Evolutionary conservation across 2,113 vertebrate species (phyloP).

Genomic region (Origma solitaria): DNA sequence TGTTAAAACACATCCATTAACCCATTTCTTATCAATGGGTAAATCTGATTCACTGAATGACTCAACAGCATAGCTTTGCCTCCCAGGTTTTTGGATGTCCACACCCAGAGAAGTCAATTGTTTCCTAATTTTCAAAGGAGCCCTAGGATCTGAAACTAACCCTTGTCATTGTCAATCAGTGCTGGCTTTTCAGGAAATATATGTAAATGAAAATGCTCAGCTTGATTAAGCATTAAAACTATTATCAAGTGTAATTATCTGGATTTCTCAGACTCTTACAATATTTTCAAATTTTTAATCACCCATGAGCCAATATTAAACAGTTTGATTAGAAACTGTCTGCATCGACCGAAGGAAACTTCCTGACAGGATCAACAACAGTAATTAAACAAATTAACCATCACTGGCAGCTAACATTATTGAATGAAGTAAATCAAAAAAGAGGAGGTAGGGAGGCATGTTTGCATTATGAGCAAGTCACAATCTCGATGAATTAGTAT

Average conservation of each 20-base stretch:
- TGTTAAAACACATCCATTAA: background rate
- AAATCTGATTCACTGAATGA: background rate
- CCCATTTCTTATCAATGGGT: background rate
- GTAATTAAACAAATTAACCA: constrained; percentile 26
- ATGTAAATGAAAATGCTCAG: background rate
- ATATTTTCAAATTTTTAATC: constrained; percentile 1
- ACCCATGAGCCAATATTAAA: background rate
- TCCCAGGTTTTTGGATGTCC: background rate
- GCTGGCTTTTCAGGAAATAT: background rate
- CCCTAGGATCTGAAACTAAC: background rate
- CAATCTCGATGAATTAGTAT: background rate
- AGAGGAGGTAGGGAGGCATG: background rate
- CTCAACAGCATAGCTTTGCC: background rate
- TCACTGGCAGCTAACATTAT: background rate
- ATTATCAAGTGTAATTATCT: constrained; percentile 1
- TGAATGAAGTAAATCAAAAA: background rate
- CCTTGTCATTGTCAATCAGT: background rate
- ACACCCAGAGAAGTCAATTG: background rate
- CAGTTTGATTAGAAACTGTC: background rate
- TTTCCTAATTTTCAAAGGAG: background rate
- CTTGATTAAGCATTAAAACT: background rate
- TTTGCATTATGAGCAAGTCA: background rate
- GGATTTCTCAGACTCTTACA: background rate
- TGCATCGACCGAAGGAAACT: background rate
- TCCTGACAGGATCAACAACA: background rate